Conservation (phyloP, 2,888 invertebrate genomes). For the Drosophila recens region DNA sequence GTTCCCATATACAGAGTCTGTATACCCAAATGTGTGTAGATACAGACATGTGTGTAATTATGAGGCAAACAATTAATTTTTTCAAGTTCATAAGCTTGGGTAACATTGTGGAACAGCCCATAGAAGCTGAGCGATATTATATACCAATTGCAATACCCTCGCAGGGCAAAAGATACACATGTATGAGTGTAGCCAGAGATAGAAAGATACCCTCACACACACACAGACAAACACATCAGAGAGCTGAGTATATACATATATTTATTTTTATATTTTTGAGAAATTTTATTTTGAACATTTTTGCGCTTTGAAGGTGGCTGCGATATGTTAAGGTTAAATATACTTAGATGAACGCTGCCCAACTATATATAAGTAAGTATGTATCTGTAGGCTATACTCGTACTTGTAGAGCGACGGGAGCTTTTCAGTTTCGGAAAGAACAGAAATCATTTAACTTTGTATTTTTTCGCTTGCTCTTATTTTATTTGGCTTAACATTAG, state of each 20-base stretch:
- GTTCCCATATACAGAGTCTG: constrained; percentile 15
- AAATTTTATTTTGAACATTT: constrained; percentile 68
- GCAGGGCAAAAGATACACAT: constrained; percentile 48
- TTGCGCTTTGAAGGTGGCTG: constrained; percentile 73
- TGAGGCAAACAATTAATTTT: constrained; percentile 67
- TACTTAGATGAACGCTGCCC: constrained; percentile 45
- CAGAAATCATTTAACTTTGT: constrained; percentile 51
- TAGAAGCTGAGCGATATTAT: constrained; percentile 13
- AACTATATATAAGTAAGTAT: constrained; percentile 42
- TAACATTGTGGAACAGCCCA: constrained; percentile 29
- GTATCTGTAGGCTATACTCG: constrained; percentile 40
- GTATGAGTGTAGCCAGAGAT: constrained; percentile 26
- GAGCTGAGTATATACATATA: constrained; percentile 55
- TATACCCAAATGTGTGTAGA: constrained; percentile 21
- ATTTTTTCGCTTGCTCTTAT: constrained; percentile 18
- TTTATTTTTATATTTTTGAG: constrained; percentile 79
- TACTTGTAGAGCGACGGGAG: constrained; percentile 45
- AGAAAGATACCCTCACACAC: constrained; percentile 22
- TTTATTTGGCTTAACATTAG: constrained; percentile 27
- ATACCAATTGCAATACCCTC: constrained; percentile 50
- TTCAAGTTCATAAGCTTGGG: constrained; percentile 78
- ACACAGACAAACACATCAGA: constrained; percentile 15
- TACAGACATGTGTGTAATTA: constrained; percentile 53
- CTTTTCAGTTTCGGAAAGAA: constrained; percentile 53
- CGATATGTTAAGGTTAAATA: constrained; percentile 80